phyloP scores from a whole-genome alignment of 30 jellyfish, hydroid and myxozoan species.

The Aurelia sp. region DNA sequence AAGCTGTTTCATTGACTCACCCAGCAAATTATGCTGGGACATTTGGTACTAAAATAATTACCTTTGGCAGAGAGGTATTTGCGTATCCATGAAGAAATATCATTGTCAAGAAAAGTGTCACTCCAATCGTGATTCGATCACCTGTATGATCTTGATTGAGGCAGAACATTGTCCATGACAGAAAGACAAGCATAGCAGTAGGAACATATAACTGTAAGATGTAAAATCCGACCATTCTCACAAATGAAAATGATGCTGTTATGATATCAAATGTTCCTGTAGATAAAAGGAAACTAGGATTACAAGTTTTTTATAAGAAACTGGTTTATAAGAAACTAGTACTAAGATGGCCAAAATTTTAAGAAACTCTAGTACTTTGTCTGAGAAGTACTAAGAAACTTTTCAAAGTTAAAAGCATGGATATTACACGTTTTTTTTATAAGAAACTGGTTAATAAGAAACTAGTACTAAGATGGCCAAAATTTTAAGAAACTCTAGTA shows the following conservation, averaged over 20 bases:
- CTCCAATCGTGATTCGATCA: constrained; percentile 67
- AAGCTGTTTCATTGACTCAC: no score
- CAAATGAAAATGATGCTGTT: constrained; percentile 35
- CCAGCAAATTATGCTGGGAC: no score
- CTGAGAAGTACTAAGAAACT: no score
- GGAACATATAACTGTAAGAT: constrained; percentile 62
- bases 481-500: no score
- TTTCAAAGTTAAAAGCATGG: no score
- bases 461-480: no score
- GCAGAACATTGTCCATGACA: constrained; percentile 67
- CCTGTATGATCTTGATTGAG: constrained; percentile 51
- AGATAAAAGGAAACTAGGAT: not conserved
- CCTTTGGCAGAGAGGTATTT: constrained; percentile 63
- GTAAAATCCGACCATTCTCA: constrained; percentile 62
- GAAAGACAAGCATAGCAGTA: constrained; percentile 61
- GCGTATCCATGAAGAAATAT: constrained; percentile 65
- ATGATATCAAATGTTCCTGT: constrained; percentile 29
- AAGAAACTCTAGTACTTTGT: no score
- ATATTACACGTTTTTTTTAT: no score
- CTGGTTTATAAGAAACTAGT: no score
- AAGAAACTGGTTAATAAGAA: no score
- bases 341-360: no score
- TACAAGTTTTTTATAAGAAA: no score
- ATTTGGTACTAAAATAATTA: not conserved
- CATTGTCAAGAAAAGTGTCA: constrained; percentile 64